Evolutionary conservation across 2,888 invertebrate genomes (phyloP).

Genomic region (Teinopalpus imperialis): DNA sequence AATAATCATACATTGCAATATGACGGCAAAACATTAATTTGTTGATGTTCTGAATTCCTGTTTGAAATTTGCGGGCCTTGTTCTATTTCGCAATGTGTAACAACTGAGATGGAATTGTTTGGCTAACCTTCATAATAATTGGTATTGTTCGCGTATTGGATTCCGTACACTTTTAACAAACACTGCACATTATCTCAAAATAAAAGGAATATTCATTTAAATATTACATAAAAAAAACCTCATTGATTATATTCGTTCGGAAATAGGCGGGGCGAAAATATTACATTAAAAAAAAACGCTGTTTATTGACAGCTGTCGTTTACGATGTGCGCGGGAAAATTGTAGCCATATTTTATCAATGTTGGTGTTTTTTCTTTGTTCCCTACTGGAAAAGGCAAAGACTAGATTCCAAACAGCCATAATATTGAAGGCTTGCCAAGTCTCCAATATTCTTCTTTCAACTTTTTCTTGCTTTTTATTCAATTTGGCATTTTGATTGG

Average conservation of each 20-base stretch:
- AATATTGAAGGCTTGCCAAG: too few relatives aligned
- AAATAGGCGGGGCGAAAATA: slow-evolving; percentile 4
- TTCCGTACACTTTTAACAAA: neutral
- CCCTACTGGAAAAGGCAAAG: too few relatives aligned
- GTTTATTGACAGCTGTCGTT: slow-evolving; percentile 6
- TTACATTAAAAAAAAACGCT: slow-evolving; percentile 3
- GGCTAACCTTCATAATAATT: slow-evolving; percentile 7
- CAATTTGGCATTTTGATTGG: too few relatives aligned
- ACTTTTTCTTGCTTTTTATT: too few relatives aligned
- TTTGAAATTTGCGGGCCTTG: slow-evolving; percentile 16
- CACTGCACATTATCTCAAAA: neutral
- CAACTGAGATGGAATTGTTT: slow-evolving; percentile 7
- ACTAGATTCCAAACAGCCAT: too few relatives aligned
- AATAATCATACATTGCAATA: slow-evolving; percentile 9
- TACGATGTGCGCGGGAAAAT: slow-evolving; percentile 8
- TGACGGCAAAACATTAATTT: slow-evolving; percentile 20
- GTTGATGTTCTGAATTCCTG: slow-evolving; percentile 23
- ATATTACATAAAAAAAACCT: neutral
- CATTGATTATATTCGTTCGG: neutral
- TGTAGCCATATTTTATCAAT: too few relatives aligned
- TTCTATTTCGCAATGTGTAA: slow-evolving; percentile 20
- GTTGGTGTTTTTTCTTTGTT: too few relatives aligned
- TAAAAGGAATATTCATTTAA: neutral
- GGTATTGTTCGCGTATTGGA: slow-evolving; percentile 1
- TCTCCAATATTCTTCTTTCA: too few relatives aligned